Base-by-base conservation (phyloP, 2,888 invertebrate species). In the Sisyra nigra region DNA sequence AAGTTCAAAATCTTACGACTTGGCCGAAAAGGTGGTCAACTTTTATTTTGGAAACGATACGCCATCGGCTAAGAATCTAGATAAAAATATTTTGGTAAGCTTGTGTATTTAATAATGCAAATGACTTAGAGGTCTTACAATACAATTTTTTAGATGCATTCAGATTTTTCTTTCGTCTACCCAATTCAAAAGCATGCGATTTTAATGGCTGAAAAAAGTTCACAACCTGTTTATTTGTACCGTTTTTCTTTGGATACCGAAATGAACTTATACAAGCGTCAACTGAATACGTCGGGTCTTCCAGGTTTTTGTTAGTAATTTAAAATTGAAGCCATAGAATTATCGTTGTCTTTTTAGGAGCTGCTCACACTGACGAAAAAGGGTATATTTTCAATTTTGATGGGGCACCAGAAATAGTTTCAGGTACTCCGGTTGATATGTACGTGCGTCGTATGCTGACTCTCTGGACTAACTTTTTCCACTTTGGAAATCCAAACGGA, bases 291-390 rank as follows among this genome's bases (percentile, higher is more conserved):
- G 7, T 19, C 24, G 19, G 7, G 13, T 10, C 3, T 10, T 14
- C 32, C 31, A 40, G 31, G 40, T 40, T 15, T 38, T 38, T 18
- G 18, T 18, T 18, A 4, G 10, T 11, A 15, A 19, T 9, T 11
- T 5, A n/a, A n/a, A 34, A 34, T 34, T n/a, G 7, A 34, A 34
- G 4, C 3, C n/a, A n/a, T n/a, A n/a, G n/a, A n/a, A n/a, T n/a
- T 5, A 32, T 32, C 11, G 3, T 11, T 6, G 6, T 15, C 9
- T 33, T 41, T 34, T 11, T 30, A 43, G 43, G 43, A n/a, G 43
- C 43, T 8, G 31, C 43, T 11, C 43, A 43, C 11, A 38, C 18
- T 5, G 43, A 43, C 31, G 43, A 43, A 34, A 37, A 38, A 18
- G 43, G 43, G 9, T 43, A 43, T 30, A 17, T 43, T n/a, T 43